phyloP scores from a whole-genome alignment of 2,113 vertebrate genomes.

The Sprattus sprattus region DNA sequence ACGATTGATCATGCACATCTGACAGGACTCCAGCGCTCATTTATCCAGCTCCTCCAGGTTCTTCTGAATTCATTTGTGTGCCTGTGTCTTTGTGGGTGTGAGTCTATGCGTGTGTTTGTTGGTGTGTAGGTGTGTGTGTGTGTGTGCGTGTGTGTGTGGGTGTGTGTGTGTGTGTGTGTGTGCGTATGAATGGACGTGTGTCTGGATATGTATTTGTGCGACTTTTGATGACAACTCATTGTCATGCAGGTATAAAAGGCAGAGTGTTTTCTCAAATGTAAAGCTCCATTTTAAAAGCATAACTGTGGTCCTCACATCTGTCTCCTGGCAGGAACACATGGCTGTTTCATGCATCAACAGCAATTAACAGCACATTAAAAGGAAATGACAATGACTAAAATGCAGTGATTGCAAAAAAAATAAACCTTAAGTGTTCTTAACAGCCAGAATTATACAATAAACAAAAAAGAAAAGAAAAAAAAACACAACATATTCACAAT shows the following conservation, averaged over 20 bases:
- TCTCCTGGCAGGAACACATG: conserved; percentile 36
- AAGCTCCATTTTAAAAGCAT: conserved; percentile 33
- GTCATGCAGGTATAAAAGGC: conserved; percentile 37
- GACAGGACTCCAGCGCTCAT: conserved; percentile 26
- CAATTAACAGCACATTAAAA: conserved; percentile 40
- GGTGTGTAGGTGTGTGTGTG: neutral
- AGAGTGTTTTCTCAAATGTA: conserved; percentile 27
- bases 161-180: neutral
- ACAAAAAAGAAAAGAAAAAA: conserved; percentile 29
- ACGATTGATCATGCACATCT: conserved; percentile 40
- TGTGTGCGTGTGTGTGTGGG: neutral
- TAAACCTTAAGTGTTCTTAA: conserved; percentile 13
- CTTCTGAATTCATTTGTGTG: neutral
- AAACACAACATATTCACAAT: conserved; percentile 28
- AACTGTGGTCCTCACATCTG: conserved; percentile 41
- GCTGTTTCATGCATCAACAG: conserved; percentile 41
- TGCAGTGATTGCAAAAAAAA: conserved; percentile 26
- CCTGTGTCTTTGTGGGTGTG: neutral
- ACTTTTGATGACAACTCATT: conserved; percentile 35
- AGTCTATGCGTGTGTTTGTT: neutral
- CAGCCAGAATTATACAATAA: neutral
- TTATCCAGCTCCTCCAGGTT: neutral
- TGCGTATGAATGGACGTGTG: neutral
- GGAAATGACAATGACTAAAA: conserved; percentile 34
- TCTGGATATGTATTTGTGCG: neutral